Conservation (phyloP, 2,113 vertebrate genomes). For the Egretta garzetta region DNA sequence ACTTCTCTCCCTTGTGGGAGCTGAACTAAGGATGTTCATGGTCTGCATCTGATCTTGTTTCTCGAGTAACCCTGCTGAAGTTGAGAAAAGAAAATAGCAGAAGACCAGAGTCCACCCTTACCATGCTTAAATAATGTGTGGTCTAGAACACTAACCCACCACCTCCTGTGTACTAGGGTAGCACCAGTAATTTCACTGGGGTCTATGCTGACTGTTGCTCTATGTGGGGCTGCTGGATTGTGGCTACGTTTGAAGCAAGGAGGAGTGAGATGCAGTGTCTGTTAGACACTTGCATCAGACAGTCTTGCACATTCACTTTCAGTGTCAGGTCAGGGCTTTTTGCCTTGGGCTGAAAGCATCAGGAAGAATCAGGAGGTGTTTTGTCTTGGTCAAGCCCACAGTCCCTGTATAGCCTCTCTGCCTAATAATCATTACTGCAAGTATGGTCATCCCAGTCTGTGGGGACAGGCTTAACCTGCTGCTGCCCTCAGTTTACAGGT, state of each 20-base stretch:
- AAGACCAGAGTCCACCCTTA: background rate
- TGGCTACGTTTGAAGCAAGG: background rate
- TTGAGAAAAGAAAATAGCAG: background rate
- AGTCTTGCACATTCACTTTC: background rate
- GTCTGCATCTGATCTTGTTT: background rate
- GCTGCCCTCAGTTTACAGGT: background rate
- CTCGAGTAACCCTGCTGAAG: background rate
- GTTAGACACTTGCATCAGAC: background rate
- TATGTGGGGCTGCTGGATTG: background rate
- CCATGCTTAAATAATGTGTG: background rate
- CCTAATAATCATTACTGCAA: background rate
- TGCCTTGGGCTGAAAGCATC: background rate
- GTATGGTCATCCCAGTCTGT: background rate
- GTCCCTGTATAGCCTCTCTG: background rate
- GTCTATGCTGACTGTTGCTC: background rate
- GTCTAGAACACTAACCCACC: background rate
- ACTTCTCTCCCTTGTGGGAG: background rate
- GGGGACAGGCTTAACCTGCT: background rate
- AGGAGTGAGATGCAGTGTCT: background rate
- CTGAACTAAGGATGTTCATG: background rate
- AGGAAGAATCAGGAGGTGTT: background rate
- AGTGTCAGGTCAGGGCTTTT: background rate
- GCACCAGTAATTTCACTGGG: background rate
- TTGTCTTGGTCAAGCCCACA: background rate
- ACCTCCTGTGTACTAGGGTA: background rate